phyloP scores from a whole-genome alignment of 2,888 invertebrate species.

The Lucinisca nassula region DNA sequence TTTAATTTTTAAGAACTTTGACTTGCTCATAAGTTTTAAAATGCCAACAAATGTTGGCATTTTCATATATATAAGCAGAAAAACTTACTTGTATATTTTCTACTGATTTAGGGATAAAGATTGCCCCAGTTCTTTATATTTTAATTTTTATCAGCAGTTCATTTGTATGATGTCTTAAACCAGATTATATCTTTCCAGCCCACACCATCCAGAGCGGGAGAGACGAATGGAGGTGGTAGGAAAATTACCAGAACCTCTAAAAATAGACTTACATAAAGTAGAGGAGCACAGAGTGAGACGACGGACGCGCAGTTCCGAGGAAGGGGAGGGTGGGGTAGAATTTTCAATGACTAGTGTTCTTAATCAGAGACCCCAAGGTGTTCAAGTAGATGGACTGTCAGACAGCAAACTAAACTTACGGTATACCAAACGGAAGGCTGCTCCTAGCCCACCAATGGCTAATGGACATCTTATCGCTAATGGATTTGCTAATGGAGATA shows the following conservation, averaged over 20 bases:
- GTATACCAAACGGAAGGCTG: constrained; percentile 82
- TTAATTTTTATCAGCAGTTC: too few species aligned
- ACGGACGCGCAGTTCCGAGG: constrained; percentile 41
- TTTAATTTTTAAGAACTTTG: too few species aligned
- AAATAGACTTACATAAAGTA: constrained; percentile 73
- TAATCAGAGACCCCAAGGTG: constrained; percentile 82
- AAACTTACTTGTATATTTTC: too few species aligned
- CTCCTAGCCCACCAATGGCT: constrained; percentile 70
- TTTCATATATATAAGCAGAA: too few species aligned
- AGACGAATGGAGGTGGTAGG: constrained; percentile 81
- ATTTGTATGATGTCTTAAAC: too few species aligned
- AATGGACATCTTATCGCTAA: constrained; percentile 78
- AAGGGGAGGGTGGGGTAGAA: constrained; percentile 72
- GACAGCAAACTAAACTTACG: constrained; percentile 86
- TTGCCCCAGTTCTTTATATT: too few species aligned
- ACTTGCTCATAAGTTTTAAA: too few species aligned
- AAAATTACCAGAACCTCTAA: constrained; percentile 81
- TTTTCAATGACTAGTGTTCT: constrained; percentile 84
- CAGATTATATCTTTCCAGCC: too few species aligned
- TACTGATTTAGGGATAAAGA: too few species aligned
- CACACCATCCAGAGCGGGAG: constrained; percentile 87
- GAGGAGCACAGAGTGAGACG: constrained; percentile 71
- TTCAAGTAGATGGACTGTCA: constrained; percentile 81
- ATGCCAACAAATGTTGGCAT: too few species aligned
- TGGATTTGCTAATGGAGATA: constrained; percentile 77